phyloP scores from a whole-genome alignment of 2,888 invertebrate species.

The Cheilosia vulpina region DNA sequence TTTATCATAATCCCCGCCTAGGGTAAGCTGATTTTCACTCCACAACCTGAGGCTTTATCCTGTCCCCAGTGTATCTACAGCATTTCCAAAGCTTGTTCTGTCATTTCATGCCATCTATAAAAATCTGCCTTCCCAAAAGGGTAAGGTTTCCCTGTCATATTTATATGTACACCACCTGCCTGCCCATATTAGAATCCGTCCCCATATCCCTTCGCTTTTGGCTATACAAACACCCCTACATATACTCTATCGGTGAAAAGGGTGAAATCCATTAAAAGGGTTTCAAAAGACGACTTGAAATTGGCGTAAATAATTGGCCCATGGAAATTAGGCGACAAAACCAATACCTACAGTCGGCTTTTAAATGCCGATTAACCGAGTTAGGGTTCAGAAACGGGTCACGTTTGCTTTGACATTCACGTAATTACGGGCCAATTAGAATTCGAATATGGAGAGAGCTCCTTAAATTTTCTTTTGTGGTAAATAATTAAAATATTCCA shows the following conservation, averaged over 20 bases:
- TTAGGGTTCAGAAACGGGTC: slow-evolving; percentile 21
- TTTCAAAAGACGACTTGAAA: slow-evolving; percentile 35
- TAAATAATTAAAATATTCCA: slow-evolving; percentile 1
- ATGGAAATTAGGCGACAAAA: slow-evolving; percentile 40
- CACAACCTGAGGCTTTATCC: slow-evolving; percentile 5
- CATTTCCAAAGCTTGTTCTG: slow-evolving; percentile 10
- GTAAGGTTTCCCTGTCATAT: background rate
- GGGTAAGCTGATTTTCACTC: slow-evolving; percentile 28
- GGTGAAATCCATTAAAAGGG: background rate
- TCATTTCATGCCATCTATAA: background rate
- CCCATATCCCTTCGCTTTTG: slow-evolving; percentile 17
- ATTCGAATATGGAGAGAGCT: background rate
- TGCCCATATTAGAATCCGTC: background rate
- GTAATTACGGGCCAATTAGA: slow-evolving; percentile 46
- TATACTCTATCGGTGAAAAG: background rate
- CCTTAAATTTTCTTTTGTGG: slow-evolving; percentile 24
- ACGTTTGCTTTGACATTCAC: slow-evolving; percentile 33
- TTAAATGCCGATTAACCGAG: slow-evolving; percentile 27
- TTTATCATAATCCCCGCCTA: slow-evolving; percentile 22
- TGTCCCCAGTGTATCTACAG: background rate
- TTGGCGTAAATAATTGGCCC: slow-evolving; percentile 47
- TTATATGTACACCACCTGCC: background rate
- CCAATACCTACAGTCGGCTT: slow-evolving; percentile 33
- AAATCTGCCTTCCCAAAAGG: background rate
- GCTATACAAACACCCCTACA: background rate